phyloP scores from a whole-genome alignment of 2,888 invertebrate species.

The Dione vanillae region DNA sequence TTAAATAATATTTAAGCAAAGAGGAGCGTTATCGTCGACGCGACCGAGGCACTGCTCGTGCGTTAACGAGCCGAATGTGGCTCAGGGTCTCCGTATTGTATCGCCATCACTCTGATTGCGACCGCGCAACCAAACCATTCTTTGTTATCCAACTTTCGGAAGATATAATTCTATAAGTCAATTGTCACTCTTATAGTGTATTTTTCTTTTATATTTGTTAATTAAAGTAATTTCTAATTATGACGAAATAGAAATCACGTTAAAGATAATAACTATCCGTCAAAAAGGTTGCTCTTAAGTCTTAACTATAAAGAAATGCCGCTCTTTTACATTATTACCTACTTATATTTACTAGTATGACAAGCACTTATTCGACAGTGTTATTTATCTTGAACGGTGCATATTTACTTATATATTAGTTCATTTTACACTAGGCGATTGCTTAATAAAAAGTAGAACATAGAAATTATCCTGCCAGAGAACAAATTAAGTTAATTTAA shows the following conservation, averaged over 20 bases:
- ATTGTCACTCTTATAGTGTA: neutral
- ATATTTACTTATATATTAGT: conserved; percentile 27
- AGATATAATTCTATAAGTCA: conserved; percentile 20
- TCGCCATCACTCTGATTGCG: conserved; percentile 53
- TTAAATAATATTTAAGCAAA: neutral
- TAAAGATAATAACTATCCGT: neutral
- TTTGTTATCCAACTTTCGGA: conserved; percentile 52
- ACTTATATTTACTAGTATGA: too few species aligned
- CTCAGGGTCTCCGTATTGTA: conserved; percentile 64
- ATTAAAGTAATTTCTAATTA: neutral
- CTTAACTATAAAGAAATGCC: too few species aligned
- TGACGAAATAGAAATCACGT: neutral
- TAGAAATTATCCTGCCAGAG: conserved; percentile 41
- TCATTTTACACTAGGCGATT: conserved; percentile 38
- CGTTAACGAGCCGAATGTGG: conserved; percentile 58
- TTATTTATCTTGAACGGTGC: neutral
- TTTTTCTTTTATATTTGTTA: neutral
- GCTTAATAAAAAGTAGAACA: conserved; percentile 43
- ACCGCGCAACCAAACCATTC: conserved; percentile 53
- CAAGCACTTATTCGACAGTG: neutral
- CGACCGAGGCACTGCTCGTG: conserved; percentile 35
- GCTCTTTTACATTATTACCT: too few species aligned
- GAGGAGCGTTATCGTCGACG: neutral
- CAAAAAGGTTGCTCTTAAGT: too few species aligned
- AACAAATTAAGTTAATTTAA: conserved; percentile 40